Evolutionary conservation across 1,140 invertebrate genomes (phyloP), one percentile per base, ranked within the genome.

Genomic region (Drosophila yakuba): DNA sequence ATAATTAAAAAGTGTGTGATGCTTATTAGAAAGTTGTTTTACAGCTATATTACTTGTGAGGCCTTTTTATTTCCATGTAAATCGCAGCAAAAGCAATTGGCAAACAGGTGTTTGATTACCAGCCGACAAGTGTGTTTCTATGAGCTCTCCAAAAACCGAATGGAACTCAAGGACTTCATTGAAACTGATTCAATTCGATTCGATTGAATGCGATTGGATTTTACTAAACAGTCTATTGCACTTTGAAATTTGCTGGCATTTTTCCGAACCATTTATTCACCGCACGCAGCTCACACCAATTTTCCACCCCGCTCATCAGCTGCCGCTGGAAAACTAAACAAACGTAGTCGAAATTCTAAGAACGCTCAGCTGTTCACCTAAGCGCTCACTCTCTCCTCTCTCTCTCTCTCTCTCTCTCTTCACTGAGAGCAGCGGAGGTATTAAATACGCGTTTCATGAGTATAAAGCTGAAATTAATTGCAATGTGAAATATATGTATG

Each of bases 81-180:
- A 11, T 41, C 12, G 8, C 38, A 8, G 10, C 8, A 11, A 5
- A 5, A 6, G 36, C 36, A 43, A 28, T 39, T 14, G 39, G 57
- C 76, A 35, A 81, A 80, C 78, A 80, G 73, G 78, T 81, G 78
- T 76, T 59, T 72, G 62, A 66, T 48, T 38, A 35, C 55, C 25
- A 23, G 25, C 45, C 38, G 32, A 23, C 61, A 32, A 47, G 39
- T 20, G n/a, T 20, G 17, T 17, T 32, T 57, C 32, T 39, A 14
- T 12, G 35, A 50, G 20, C 43, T 43, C 62, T 76, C 60, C 11
- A 60, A 47, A 45, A 25, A 50, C n/a, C 52, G 12, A 48, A 17
- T 35, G n/a, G 44, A 12, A 15, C 61, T 43, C 15, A 56, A 56
- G 61, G 57, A n/a, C 25, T 44, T 5, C 20, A 47, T 73, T 32